Percentiles rank a stretch among this genome's conserved stretches.
Conservation (phyloP, 2,797 vertebrate species). For the Margarornis squamiger region DNA sequence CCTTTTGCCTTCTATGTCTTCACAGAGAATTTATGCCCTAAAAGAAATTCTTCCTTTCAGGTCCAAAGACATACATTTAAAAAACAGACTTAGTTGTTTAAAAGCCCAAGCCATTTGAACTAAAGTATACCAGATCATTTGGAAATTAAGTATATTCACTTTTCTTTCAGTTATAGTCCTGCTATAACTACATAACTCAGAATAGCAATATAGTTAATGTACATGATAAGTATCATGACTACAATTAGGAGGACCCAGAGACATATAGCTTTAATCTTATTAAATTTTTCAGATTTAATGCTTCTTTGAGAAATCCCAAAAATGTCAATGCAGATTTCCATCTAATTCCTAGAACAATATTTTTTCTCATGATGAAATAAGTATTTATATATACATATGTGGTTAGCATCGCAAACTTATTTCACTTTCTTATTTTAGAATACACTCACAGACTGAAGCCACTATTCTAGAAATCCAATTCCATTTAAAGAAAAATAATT, state of each 20-base stretch:
- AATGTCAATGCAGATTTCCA: not conserved
- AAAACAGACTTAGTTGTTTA: not conserved
- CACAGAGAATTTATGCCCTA: not conserved
- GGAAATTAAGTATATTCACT: not conserved
- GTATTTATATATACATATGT: not conserved
- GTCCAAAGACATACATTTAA: not conserved
- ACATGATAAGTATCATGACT: slow-evolving; percentile 8
- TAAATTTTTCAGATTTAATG: slow-evolving; percentile 1
- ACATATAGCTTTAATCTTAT: not conserved
- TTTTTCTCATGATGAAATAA: not conserved
- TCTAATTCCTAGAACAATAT: not conserved
- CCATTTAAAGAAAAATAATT: not conserved
- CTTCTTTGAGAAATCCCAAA: not conserved
- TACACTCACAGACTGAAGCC: not conserved
- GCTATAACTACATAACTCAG: not conserved
- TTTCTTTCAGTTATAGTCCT: not conserved
- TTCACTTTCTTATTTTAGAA: not conserved
- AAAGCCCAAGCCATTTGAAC: not conserved
- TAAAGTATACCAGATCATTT: not conserved
- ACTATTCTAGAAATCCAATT: not conserved
- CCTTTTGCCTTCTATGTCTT: not conserved
- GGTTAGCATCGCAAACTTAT: not conserved
- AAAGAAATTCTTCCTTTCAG: not conserved
- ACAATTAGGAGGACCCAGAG: slow-evolving; percentile 8
- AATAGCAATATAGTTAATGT: not conserved